Base-by-base conservation (phyloP, 2,888 invertebrate species). In the Pseudococcus viburni region DNA sequence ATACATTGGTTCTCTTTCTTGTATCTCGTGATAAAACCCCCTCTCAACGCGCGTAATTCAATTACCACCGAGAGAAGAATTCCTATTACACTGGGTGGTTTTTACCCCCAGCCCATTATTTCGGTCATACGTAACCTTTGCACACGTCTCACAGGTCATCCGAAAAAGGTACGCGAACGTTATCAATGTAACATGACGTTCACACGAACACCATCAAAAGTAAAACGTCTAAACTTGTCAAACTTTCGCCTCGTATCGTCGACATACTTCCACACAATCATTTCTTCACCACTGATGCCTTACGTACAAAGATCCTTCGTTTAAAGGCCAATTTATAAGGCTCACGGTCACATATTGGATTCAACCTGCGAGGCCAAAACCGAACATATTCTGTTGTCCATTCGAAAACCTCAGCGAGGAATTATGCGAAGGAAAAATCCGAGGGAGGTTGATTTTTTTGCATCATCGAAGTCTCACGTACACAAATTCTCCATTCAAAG, bases 211-310 rank as follows among this genome's bases (percentile, higher is more conserved):
- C 33, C 68, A 12, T 73, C 68, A 73, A 73, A 73, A 9, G 26
- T 73, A 80, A 42, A 42, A 80, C 80, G 80, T 80, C 80, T 33
- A 80, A 80, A 80, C 42, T 33, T 80, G 42, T 80, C 80, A 80
- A 80, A 80, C 80, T 80, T 80, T 80, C 42, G 80, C 80, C 80
- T 59, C 19, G 7, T 77, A 77, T 26, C 1, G 73, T 73, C 73
- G 73, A 33, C 39, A 39, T 12, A 73, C 26, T 33, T 33, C 26
- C 73, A 39, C 33, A 73, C 73, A 39, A 33, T 33, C 73, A 73
- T 39, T 12, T 26, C 12, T 26, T 19, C 80, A n/a, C n/a, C 80
- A 33, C 4, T n/a, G 80, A 73, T 12, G 39, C 33, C 17, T 12
- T 73, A 33, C 26, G 26, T 22, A 9, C 6, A 68, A 1, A 26